Percentiles rank a stretch among this genome's conserved stretches.
Evolutionary conservation across 2,888 invertebrate species (phyloP).

Genomic region (Crioceris asparagi): DNA sequence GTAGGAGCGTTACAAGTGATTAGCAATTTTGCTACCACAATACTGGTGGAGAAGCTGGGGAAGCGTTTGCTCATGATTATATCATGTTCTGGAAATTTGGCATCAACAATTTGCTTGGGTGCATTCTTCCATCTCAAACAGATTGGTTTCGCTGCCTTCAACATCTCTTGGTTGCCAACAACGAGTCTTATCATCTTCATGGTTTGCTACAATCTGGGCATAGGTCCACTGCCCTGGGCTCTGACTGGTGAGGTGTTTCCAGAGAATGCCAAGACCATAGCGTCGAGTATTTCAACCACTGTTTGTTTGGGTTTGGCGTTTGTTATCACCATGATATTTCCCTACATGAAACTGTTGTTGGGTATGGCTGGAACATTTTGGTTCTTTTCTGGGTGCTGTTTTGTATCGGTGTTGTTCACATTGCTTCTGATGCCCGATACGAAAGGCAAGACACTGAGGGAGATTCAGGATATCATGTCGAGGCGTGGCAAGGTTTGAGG

Average conservation of each 20-base stretch:
- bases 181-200: slow-evolving; percentile 59
- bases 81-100: slow-evolving; percentile 52
- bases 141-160: slow-evolving; percentile 18
- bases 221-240: slow-evolving; percentile 70
- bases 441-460: slow-evolving; percentile 11
- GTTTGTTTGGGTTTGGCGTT: slow-evolving; percentile 13
- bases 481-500: too few relatives aligned
- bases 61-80: slow-evolving; percentile 56
- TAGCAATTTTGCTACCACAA: slow-evolving; percentile 58
- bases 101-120: slow-evolving; percentile 58
- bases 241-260: slow-evolving; percentile 74
- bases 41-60: slow-evolving; percentile 66
- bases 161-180: slow-evolving; percentile 57
- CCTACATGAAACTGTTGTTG: slow-evolving; percentile 7
- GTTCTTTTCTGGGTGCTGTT: slow-evolving; percentile 6
- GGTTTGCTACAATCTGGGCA: slow-evolving; percentile 54
- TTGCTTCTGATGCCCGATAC: slow-evolving; percentile 15
- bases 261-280: slow-evolving; percentile 59
- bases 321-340: slow-evolving; percentile 17
- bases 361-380: slow-evolving; percentile 13
- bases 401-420: slow-evolving; percentile 8
- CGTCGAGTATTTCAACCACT: slow-evolving; percentile 25
- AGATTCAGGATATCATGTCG: not conserved
- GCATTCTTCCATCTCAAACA: slow-evolving; percentile 46
- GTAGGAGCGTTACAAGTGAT: slow-evolving; percentile 62